These are phyloP conservation scores for Eulemur mongoz DNA, from an alignment of 2,797 vertebrate species.

Conservation along the genomic window DNA sequence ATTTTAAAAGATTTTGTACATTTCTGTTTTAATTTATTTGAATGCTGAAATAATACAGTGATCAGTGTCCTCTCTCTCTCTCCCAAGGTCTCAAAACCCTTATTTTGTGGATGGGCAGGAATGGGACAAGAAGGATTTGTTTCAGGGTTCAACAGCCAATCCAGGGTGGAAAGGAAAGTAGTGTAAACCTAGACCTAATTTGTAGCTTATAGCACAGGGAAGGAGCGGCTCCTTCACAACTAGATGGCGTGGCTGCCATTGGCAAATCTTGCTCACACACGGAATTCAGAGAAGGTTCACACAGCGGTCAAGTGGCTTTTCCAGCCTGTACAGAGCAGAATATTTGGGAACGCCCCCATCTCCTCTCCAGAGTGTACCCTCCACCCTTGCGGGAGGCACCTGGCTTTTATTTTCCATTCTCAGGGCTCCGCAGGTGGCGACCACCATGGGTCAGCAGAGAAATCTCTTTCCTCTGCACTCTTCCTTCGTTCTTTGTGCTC, in stretches of 20 bases:
- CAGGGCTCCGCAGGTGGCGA: neutral
- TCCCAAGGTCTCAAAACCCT: neutral
- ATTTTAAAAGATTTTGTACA: neutral
- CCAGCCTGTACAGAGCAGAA: neutral
- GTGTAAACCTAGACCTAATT: neutral
- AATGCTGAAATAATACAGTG: neutral
- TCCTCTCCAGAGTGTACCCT: neutral
- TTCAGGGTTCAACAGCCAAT: neutral
- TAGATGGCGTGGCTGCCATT: fast-evolving
- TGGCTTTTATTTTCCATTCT: neutral
- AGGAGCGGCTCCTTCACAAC: neutral
- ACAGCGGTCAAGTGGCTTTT: neutral
- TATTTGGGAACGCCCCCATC: fast-evolving
- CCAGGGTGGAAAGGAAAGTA: neutral
- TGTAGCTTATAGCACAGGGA: neutral
- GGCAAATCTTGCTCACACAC: neutral
- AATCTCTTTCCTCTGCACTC: too few species aligned
- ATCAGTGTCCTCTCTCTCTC: neutral
- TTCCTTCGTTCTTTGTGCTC: neutral
- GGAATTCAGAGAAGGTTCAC: neutral
- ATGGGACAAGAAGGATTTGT: neutral
- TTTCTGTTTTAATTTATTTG: neutral
- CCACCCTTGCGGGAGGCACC: neutral
- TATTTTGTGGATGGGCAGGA: neutral
- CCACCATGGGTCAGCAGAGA: fast-evolving